A percentile compares a stretch with the other conserved stretches of the same genome.
Conservation (phyloP, 2,113 vertebrate species). For the Rousettus leschenaultii region DNA sequence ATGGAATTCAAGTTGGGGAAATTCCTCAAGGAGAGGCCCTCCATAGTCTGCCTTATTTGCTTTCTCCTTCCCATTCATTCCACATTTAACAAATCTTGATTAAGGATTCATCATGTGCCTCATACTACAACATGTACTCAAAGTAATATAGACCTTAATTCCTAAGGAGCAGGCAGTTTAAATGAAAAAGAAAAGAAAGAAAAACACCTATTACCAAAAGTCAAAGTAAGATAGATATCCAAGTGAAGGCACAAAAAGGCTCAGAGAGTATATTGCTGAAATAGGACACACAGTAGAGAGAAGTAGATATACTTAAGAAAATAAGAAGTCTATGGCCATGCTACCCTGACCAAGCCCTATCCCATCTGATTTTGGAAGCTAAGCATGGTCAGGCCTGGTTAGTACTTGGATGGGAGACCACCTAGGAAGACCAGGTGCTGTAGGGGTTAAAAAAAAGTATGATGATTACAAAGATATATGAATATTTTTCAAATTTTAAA, state of each 20-base stretch:
- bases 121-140: not conserved
- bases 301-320: not conserved
- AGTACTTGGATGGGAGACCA: no score
- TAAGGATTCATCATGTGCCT: not conserved
- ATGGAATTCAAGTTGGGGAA: not conserved
- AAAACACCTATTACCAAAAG: not conserved
- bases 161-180: not conserved
- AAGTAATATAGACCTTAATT: not conserved
- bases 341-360: no score
- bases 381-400: no score
- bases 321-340: no score
- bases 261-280: not conserved
- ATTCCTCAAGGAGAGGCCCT: not conserved
- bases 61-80: not conserved
- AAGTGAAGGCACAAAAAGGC: not conserved
- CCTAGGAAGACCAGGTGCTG: no score
- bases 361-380: not conserved
- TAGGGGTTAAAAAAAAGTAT: not conserved
- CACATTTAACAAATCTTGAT: not conserved
- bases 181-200: not conserved
- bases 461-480: not conserved
- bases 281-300: not conserved
- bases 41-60: not conserved
- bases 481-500: not conserved
- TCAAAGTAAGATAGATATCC: not conserved